Evolutionary conservation across 2,113 vertebrate genomes (phyloP).

Genomic region (Dasyurus viverrinus): DNA sequence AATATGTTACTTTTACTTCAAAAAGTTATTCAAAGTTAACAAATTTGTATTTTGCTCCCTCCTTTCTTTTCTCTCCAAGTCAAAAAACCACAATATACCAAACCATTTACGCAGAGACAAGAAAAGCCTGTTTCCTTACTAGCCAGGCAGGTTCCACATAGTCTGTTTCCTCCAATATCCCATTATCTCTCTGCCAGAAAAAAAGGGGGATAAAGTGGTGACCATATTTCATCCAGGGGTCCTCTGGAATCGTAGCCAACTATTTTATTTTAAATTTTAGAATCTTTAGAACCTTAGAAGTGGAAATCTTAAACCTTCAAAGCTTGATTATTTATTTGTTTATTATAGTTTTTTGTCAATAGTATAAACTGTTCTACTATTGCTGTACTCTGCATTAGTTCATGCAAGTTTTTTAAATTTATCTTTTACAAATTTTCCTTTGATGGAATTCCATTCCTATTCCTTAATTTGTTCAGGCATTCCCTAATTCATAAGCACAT

Average conservation of each 20-base stretch:
- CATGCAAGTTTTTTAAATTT: neutral
- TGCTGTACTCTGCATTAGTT: neutral
- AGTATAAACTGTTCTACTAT: neutral
- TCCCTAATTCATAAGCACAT: neutral
- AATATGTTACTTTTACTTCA: neutral
- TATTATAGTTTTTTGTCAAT: neutral
- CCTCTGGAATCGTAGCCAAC: neutral
- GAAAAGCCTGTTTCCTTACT: neutral
- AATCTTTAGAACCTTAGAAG: neutral
- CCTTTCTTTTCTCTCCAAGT: neutral
- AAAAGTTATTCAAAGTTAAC: neutral
- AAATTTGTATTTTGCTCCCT: neutral
- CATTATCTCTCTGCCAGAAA: neutral
- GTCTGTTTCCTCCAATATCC: fast-evolving
- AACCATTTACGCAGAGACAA: neutral
- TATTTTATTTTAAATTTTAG: neutral
- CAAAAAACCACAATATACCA: neutral
- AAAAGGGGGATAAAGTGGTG: neutral
- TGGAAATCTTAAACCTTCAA: neutral
- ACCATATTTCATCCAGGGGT: neutral
- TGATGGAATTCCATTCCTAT: neutral
- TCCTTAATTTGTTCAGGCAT: neutral
- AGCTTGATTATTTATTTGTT: neutral
- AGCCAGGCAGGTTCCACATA: neutral
- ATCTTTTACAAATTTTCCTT: neutral